phyloP scores from a whole-genome alignment of 2,113 vertebrate genomes.

The Choloepus hoffmanni region DNA sequence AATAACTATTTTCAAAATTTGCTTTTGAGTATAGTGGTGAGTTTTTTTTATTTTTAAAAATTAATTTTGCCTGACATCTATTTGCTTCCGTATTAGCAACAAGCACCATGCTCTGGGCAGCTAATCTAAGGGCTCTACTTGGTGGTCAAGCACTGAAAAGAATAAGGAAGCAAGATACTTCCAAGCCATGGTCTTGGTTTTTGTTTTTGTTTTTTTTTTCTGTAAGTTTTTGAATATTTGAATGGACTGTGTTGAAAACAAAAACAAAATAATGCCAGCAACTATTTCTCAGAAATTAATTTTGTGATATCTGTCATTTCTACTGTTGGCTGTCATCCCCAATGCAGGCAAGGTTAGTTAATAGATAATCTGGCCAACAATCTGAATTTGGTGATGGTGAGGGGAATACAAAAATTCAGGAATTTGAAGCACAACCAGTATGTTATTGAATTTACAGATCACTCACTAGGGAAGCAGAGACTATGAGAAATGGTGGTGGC shows the following conservation, averaged over 20 bases:
- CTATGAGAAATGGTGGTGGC: background rate
- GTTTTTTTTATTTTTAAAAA: slow-evolving; percentile 44
- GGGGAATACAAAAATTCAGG: background rate
- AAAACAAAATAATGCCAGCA: background rate
- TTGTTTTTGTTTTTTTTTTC: background rate
- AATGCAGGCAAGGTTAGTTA: background rate
- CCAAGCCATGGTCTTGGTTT: background rate
- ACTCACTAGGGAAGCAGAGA: background rate
- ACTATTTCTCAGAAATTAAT: slow-evolving; percentile 11
- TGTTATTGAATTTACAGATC: background rate
- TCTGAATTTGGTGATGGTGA: background rate
- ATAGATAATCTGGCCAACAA: background rate
- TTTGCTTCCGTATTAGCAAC: background rate
- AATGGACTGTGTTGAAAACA: background rate
- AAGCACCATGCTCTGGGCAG: background rate
- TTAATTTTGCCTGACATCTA: background rate
- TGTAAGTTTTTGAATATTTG: background rate
- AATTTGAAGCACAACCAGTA: background rate
- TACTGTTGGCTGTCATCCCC: background rate
- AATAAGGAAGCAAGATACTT: background rate
- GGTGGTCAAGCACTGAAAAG: slow-evolving; percentile 44
- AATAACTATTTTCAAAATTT: slow-evolving; percentile 23
- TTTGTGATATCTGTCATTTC: slow-evolving; percentile 2
- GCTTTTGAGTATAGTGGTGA: background rate
- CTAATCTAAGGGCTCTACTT: slow-evolving; percentile 67